A percentile compares a stretch with the other conserved stretches of the same genome.
phyloP scores from a whole-genome alignment of 2,888 invertebrate genomes.

The Brachycybe producta region DNA sequence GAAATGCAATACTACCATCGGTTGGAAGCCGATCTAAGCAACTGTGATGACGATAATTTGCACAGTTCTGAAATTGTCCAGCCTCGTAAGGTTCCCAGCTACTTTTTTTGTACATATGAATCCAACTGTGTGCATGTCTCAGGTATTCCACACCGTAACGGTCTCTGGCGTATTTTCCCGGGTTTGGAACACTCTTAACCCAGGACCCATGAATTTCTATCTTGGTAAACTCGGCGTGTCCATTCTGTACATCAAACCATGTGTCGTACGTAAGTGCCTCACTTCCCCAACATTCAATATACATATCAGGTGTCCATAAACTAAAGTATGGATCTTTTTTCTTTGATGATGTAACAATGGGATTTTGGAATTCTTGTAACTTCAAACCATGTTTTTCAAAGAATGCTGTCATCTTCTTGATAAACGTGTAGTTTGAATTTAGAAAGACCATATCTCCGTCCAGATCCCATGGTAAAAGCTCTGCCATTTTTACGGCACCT shows the following conservation, averaged over 20 bases:
- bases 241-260: too few relatives aligned
- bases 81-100: constrained; percentile 27
- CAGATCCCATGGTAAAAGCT: not conserved
- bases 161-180: constrained; percentile 28
- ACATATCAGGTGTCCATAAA: not conserved
- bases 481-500: constrained; percentile 21
- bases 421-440: not conserved
- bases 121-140: constrained; percentile 29
- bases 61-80: constrained; percentile 25
- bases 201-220: constrained; percentile 26
- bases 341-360: not conserved
- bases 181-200: constrained; percentile 27
- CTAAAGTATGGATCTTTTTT: not conserved
- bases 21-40: constrained; percentile 28
- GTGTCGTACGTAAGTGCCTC: not conserved
- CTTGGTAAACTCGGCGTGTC: too few relatives aligned
- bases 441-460: not conserved
- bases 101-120: constrained; percentile 21
- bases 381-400: not conserved
- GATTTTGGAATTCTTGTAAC: not conserved
- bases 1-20: constrained; percentile 26
- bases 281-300: not conserved
- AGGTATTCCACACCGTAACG: constrained; percentile 29
- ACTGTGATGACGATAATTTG: constrained; percentile 24
- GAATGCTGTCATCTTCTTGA: not conserved